Conservation (phyloP, 1,140 invertebrate species). For the Zaprionus camerounensis region DNA sequence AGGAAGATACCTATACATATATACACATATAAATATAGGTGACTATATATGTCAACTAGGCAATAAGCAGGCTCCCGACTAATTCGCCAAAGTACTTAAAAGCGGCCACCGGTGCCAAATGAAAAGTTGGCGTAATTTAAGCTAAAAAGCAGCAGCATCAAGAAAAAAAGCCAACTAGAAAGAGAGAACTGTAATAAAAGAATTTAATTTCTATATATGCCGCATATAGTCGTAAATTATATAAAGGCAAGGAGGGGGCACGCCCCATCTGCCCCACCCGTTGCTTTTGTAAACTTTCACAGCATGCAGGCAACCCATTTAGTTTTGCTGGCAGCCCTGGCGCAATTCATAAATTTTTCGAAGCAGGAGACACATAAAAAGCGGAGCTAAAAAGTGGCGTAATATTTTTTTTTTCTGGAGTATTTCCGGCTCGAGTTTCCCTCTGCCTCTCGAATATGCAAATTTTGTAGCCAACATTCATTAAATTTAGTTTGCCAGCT, state of each 20-base stretch:
- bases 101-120: conserved; percentile 63
- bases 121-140: conserved; percentile 69
- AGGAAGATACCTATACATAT: background rate
- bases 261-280: background rate
- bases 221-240: conserved; percentile 48
- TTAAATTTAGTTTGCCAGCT: conserved; percentile 75
- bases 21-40: background rate
- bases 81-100: conserved; percentile 53
- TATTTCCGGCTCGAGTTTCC: conserved; percentile 12
- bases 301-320: conserved; percentile 50
- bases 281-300: conserved; percentile 41
- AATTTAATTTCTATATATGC: conserved; percentile 56
- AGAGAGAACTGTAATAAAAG: conserved; percentile 27
- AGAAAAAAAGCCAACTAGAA: background rate
- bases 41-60: background rate
- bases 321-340: conserved; percentile 48
- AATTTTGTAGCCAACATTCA: conserved; percentile 63
- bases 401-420: conserved; percentile 22
- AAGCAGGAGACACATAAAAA: conserved; percentile 38
- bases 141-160: conserved; percentile 24
- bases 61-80: conserved; percentile 4
- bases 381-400: conserved; percentile 36
- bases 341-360: conserved; percentile 49
- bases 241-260: conserved; percentile 14
- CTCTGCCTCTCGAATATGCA: conserved; percentile 55